These are phyloP conservation scores for Megamerina dolium DNA, from an alignment of 2,888 invertebrate genomes.

Conservation along the genomic window DNA sequence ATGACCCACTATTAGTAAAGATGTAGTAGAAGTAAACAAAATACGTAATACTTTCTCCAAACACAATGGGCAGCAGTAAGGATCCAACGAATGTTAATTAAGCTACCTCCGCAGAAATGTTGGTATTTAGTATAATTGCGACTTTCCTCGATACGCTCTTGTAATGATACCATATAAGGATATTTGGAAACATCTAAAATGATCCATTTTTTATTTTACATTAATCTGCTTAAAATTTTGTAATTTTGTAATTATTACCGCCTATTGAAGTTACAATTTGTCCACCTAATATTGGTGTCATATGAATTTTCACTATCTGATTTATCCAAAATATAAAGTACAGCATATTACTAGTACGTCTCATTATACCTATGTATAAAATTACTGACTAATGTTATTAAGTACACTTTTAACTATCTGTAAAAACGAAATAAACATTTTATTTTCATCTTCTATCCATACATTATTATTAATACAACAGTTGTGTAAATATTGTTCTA, in stretches of 20 bases:
- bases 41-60: conserved; percentile 42
- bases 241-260: conserved; percentile 20
- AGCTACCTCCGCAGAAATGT: conserved; percentile 47
- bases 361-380: too few relatives aligned
- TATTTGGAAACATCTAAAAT: conserved; percentile 28
- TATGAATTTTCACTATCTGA: too few relatives aligned
- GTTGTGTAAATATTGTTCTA: too few relatives aligned
- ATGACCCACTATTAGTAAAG: too few relatives aligned
- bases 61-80: conserved; percentile 45
- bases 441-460: too few relatives aligned
- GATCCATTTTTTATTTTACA: neutral
- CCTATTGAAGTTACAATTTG: conserved; percentile 27
- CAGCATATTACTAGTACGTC: too few relatives aligned
- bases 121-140: conserved; percentile 19
- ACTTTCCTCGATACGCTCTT: conserved; percentile 24
- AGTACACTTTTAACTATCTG: too few relatives aligned
- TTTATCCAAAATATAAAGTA: too few relatives aligned
- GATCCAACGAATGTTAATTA: conserved; percentile 39
- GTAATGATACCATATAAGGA: conserved; percentile 44
- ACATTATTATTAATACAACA: too few relatives aligned
- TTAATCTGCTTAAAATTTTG: neutral
- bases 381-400: too few relatives aligned
- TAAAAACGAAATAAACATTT: too few relatives aligned
- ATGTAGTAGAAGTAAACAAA: too few relatives aligned
- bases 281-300: conserved; percentile 41